phyloP scores from a whole-genome alignment of 2,113 vertebrate species.

The Azemiops feae region DNA sequence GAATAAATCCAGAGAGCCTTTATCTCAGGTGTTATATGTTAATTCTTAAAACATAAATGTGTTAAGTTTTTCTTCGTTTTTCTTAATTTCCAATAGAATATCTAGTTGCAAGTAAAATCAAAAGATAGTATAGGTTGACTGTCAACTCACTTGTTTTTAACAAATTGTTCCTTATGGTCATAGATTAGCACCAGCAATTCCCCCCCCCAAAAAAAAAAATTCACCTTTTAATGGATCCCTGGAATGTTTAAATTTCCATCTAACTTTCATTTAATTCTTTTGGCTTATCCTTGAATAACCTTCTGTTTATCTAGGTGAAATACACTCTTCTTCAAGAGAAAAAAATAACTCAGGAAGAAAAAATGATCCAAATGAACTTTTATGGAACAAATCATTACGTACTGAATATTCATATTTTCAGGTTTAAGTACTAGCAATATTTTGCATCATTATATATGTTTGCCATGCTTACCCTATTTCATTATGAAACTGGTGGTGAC shows the following conservation, averaged over 20 bases:
- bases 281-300: neutral
- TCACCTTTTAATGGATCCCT: neutral
- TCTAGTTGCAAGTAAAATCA: neutral
- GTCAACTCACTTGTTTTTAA: neutral
- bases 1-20: neutral
- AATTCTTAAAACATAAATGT: neutral
- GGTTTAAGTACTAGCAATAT: slow-evolving; percentile 22
- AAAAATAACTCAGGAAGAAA: neutral
- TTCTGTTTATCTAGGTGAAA: neutral
- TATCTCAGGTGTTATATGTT: neutral
- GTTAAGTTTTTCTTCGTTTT: neutral
- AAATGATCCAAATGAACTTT: neutral
- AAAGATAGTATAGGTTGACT: neutral
- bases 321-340: neutral
- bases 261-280: neutral
- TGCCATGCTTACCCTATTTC: slow-evolving; percentile 47
- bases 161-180: neutral
- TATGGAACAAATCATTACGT: slow-evolving; percentile 2
- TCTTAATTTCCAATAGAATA: neutral
- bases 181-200: neutral
- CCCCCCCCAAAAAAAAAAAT: neutral
- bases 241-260: neutral
- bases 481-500: slow-evolving; percentile 38
- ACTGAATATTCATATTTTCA: neutral
- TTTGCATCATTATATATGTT: slow-evolving; percentile 40